These are phyloP conservation scores for Coregonus clupeaformis DNA, from an alignment of 2,113 vertebrate species.

Conservation along the genomic window DNA sequence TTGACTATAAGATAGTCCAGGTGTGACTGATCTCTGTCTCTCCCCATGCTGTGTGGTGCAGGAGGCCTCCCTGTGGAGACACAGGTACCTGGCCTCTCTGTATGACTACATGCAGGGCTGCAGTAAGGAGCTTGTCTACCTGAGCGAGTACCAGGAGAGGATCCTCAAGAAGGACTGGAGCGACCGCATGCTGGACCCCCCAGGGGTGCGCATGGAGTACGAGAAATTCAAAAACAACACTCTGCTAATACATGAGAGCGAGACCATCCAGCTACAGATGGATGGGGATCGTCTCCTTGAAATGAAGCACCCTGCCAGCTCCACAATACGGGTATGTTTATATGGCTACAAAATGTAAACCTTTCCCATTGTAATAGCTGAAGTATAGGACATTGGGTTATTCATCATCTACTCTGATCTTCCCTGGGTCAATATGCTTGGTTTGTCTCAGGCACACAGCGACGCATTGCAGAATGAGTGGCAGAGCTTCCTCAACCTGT, in stretches of 20 bases:
- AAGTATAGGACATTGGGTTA: background rate
- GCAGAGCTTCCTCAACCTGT: conserved; percentile 92
- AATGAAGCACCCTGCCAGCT: conserved; percentile 80
- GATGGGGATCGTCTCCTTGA: conserved; percentile 80
- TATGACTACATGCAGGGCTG: conserved; percentile 91
- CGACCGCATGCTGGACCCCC: conserved; percentile 80
- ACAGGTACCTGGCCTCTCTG: conserved; percentile 80
- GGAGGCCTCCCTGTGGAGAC: conserved; percentile 79
- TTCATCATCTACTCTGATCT: conserved; percentile 39
- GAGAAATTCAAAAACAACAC: conserved; percentile 89
- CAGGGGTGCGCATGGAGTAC: conserved; percentile 76
- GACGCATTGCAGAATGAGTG: conserved; percentile 84
- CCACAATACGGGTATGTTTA: conserved; percentile 77
- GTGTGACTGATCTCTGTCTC: background rate
- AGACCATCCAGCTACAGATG: conserved; percentile 80
- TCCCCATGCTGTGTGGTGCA: conserved; percentile 49
- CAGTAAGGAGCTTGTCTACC: conserved; percentile 83
- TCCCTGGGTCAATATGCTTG: conserved; percentile 72
- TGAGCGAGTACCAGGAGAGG: conserved; percentile 81
- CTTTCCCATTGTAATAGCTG: background rate
- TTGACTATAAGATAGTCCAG: background rate
- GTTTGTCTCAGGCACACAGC: conserved; percentile 76
- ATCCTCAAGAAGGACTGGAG: conserved; percentile 92
- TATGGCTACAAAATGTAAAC: background rate
- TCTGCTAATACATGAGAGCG: conserved; percentile 81